Base-by-base conservation (phyloP, 2,888 invertebrate species). In the Cantharis rufa region DNA sequence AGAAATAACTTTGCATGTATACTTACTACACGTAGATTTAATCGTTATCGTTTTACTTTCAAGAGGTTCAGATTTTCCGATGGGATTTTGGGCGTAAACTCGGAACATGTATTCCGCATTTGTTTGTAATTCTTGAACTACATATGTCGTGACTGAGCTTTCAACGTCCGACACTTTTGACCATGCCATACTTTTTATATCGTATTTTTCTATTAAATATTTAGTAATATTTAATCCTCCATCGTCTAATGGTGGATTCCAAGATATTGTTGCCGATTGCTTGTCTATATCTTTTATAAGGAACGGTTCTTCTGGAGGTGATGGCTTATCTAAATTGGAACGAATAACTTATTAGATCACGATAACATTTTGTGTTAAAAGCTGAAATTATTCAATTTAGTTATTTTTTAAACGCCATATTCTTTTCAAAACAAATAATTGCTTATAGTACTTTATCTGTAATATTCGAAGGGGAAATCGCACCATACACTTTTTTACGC, bases 21-120 rank as follows among this genome's bases (percentile, higher is more conserved):
- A 71, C 79, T 76, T 78, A 97, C 97, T 96, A 83, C 96, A 96
- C 89, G 95, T 94, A 83, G 93, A 94, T 89, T 94, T 94, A 78
- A 96, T 91, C 84, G 92, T 92, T 73, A 97, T 93, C 70, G 93
- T 91, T 82, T 95, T 93, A 11, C 95, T 94, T 82, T 92, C 91
- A 72, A 95, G 92, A 70, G 97, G 94, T 84, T 94, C 92, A 87
- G 97, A 96, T 77, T 96, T 89, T 21, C 98, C 98, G 80, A 95
- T 91, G 72, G 93, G 92, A 87, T 98, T 98, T 88, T 98, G 98
- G 68, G 98, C 98, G 74, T 93, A 95, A 80, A 98, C 94, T 86
- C 97, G 92, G 90, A 98, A 97, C 84, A 94, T 89, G 83, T 97
- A 94, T 87, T 96, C 95, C 76, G 94, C 94, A 86, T 94, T 95